These are phyloP conservation scores for Acropora yongei DNA, from an alignment of 64 coral and sea anemone species.

Conservation along the genomic window DNA sequence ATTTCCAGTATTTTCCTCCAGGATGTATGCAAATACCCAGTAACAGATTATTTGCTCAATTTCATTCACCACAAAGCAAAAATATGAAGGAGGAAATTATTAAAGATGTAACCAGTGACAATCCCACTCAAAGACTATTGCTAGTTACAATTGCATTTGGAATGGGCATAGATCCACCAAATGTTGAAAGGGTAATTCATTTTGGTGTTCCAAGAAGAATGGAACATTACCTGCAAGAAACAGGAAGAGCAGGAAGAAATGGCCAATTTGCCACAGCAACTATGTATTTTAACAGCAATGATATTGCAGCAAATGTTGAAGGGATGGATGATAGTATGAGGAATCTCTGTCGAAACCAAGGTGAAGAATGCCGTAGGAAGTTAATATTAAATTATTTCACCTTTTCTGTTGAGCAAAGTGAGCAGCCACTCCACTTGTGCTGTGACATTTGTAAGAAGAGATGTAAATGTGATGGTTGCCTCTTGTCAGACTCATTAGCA, in stretches of 20 bases:
- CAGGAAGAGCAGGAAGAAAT: slow-evolving; percentile 55
- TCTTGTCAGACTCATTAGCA: not conserved
- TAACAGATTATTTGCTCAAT: too few species aligned
- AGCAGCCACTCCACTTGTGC: not conserved
- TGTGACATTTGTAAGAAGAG: too few species aligned
- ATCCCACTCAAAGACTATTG: slow-evolving; percentile 36
- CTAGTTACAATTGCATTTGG: slow-evolving; percentile 49
- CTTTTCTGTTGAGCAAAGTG: not conserved
- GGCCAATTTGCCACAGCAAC: too few species aligned
- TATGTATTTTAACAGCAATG: slow-evolving; percentile 21
- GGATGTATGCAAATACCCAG: too few species aligned
- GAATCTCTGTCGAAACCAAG: slow-evolving; percentile 19
- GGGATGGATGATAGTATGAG: slow-evolving; percentile 45
- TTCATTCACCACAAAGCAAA: not conserved
- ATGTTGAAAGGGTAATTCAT: slow-evolving; percentile 41
- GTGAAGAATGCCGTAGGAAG: slow-evolving; percentile 1
- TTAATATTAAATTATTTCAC: slow-evolving; percentile 34
- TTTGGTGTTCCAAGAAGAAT: slow-evolving; percentile 57
- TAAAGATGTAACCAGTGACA: not conserved
- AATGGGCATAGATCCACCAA: slow-evolving; percentile 40
- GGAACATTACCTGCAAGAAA: slow-evolving; percentile 58
- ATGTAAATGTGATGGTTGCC: slow-evolving; percentile 37
- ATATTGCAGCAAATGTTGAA: slow-evolving; percentile 58
- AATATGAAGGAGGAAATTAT: slow-evolving; percentile 29
- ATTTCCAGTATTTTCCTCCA: too few species aligned